Base-by-base conservation (phyloP, 1,140 invertebrate genomes). In the Drosophila athabasca region DNA sequence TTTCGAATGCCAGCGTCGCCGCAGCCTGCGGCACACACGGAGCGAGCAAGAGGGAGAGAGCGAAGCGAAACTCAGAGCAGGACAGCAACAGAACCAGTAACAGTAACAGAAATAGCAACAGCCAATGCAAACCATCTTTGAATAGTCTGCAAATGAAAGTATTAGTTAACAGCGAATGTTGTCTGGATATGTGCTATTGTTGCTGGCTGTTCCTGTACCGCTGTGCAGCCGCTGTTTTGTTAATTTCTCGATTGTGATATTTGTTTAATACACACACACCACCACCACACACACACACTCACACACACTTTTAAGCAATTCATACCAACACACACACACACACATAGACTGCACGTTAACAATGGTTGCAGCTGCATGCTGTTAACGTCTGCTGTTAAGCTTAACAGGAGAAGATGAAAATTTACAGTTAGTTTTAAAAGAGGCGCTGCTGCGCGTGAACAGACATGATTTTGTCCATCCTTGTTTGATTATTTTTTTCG, bases 181-280 rank as follows among this genome's bases (percentile, higher is more conserved):
- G 11, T 39, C 3, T 13, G 62, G 49, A 22, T 26, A 11, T 68
- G 19, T 75, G 49, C 51, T 51, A 39, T 35, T 66, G 76, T 62
- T 69, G 60, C 61, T 75, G 65, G 44, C 49, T 76, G 66, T 71
- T 55, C 11, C 35, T 39, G 35, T 39, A 39, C 45, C 46, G 65
- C 60, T 85, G 79, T 77, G 77, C 83, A 89, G 84, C 71, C 83
- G 84, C 72, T 68, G 78, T 84, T 89, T 89, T 89, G 76, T 88
- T 88, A 84, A 89, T 88, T 88, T 89, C 83, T 88, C 79, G 72
- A 88, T 88, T 88, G 83, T 88, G 83, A 88, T 88, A 88, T 88
- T 88, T 88, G 83, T 88, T 88, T 84, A 88, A 87, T 82, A 87
- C 81, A 79, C 65, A 26, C 24, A 26, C 73, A 71, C 68, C 44